Evolutionary conservation across 2,113 vertebrate genomes (phyloP).

Genomic region (Alosa alosa): DNA sequence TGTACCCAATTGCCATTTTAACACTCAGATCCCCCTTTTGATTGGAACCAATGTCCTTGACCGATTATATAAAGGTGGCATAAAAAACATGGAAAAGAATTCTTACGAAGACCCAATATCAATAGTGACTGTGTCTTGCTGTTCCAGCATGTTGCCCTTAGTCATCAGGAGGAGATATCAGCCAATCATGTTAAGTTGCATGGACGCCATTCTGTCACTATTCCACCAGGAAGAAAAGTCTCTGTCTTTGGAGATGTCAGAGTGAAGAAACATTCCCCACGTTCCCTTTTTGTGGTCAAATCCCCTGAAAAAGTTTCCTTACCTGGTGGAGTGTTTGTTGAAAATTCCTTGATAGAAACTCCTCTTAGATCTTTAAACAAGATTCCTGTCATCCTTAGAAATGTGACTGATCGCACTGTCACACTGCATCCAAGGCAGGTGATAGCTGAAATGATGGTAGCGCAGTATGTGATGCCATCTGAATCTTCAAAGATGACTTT

Average conservation of each 20-base stretch:
- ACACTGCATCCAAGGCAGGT: too few relatives aligned
- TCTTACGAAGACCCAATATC: background rate
- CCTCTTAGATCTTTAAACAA: too few relatives aligned
- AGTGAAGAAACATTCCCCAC: background rate
- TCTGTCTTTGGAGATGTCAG: conserved; percentile 20
- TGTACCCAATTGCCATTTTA: background rate
- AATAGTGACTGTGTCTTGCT: background rate
- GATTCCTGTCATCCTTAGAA: too few relatives aligned
- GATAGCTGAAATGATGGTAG: too few relatives aligned
- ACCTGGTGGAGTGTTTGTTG: conserved; percentile 19
- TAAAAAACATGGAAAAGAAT: background rate
- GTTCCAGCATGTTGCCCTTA: conserved; percentile 7
- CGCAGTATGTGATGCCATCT: background rate
- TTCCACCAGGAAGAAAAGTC: conserved; percentile 8
- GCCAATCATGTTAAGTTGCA: conserved; percentile 12
- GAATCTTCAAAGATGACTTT: too few relatives aligned
- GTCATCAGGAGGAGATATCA: too few relatives aligned
- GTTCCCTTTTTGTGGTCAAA: conserved; percentile 7
- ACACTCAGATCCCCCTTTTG: conserved; percentile 18
- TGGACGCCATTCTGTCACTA: background rate
- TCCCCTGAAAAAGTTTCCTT: conserved; percentile 1
- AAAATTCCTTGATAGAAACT: background rate
- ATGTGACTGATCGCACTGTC: too few relatives aligned
- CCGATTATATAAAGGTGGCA: background rate
- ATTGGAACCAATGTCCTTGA: conserved; percentile 18